Evolutionary conservation across 1,140 invertebrate species (phyloP), one percentile per base, ranked within the genome.

Genomic region (Drosophila simulans): DNA sequence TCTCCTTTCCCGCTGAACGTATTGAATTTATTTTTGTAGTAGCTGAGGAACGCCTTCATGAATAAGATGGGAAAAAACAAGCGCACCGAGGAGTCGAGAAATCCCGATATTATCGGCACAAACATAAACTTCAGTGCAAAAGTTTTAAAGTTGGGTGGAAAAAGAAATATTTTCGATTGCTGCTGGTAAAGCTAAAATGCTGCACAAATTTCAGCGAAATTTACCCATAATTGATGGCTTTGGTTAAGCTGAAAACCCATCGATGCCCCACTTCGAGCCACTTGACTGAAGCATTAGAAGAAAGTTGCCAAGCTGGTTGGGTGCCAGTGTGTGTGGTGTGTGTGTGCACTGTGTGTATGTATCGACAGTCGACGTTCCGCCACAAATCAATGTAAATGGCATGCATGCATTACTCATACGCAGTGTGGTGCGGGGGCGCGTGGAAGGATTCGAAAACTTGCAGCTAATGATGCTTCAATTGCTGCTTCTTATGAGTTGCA

Each of bases 391-490:
- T 86, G 83, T 88, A 72, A 86, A 86, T 86, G 79, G 79, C 77
- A 77, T 83, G 83, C 83, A 89, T 88, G 72, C 84, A 88, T 88
- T 88, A 88, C 83, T 89, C 83, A 89, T 88, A 88, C 83, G 83
- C 76, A 62, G 43, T 43, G 79, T 72, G 78, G 84, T 42, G 31
- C 22, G n/a, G 78, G 78, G 59, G 22, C 22, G n/a, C 11, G 35
- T 22, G 42, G 42, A 65, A 42, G 45, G 45, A 60, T 48, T 69
- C 56, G 42, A 73, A 72, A 88, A 86, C 83, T 80, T 89, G 83
- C 84, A 88, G 83, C 83, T 88, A 88, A 88, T 88, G 83, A 88
- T 89, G 79, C 83, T 88, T 88, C 83, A 88, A 88, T 88, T 73
- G 83, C 84, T 88, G 84, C 66, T 86, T 83, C 83, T 89, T 89